Evolutionary conservation across 2,888 invertebrate species (phyloP).

Genomic region (Hedychridium roseum): DNA sequence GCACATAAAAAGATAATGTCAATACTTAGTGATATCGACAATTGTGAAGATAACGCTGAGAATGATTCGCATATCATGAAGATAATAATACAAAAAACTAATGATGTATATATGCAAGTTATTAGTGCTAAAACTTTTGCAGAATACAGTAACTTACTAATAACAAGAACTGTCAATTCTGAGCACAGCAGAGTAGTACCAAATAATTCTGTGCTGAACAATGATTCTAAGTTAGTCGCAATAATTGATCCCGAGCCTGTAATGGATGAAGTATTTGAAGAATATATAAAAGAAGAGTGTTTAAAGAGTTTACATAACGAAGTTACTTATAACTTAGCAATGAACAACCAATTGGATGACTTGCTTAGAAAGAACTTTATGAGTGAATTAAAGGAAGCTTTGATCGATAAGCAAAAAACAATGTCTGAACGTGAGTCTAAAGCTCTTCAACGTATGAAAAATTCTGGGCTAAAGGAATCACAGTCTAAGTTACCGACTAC

Average conservation of each 20-base stretch:
- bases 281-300: conserved; percentile 57
- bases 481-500: neutral
- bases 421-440: conserved; percentile 57
- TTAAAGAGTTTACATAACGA: conserved; percentile 48
- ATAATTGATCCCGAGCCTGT: conserved; percentile 44
- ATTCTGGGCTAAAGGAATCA: conserved; percentile 22
- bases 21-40: conserved; percentile 49
- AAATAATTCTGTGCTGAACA: conserved; percentile 12
- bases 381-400: conserved; percentile 56
- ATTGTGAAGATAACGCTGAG: conserved; percentile 22
- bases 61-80: conserved; percentile 31
- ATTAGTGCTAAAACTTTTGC: conserved; percentile 52
- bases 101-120: conserved; percentile 47
- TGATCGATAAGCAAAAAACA: conserved; percentile 52
- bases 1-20: conserved; percentile 46
- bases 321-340: conserved; percentile 32
- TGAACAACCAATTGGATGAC: conserved; percentile 47
- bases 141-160: conserved; percentile 49
- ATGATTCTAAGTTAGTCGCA: conserved; percentile 18
- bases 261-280: conserved; percentile 61
- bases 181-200: conserved; percentile 11
- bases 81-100: conserved; percentile 38
- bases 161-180: conserved; percentile 34
- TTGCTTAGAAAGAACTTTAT: conserved; percentile 54
- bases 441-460: conserved; percentile 52